Base-by-base conservation (phyloP, 2,113 vertebrate species). In the Oryzias melastigma region DNA sequence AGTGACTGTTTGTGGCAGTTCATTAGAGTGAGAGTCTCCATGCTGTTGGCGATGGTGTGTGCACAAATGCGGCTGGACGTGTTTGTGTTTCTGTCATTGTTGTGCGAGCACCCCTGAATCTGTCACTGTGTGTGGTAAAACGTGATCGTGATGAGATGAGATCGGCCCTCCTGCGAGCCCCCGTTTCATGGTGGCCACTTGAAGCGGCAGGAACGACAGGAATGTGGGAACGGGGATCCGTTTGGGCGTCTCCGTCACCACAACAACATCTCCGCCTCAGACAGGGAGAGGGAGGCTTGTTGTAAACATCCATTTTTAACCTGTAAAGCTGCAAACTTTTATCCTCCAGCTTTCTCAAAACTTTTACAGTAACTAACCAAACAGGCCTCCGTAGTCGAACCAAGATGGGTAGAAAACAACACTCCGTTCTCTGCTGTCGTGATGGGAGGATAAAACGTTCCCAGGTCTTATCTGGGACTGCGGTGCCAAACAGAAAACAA, bases 191-290 rank as follows among this genome's bases (percentile, higher is more conserved):
- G 58, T 81, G 74, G 73, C 77, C 78, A 85, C 87, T 77, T 83
- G 75, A 79, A 86, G 71, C 68, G 64, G 68, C 66, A 80, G 85
- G 75, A 86, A 78, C 19, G 65, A 55, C 41, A 73, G 68, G 87
- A 89, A 88, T 87, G 87, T 80, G 75, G 60, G 79, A 83, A 71
- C 46, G 5, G 44, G 29, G 72, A 82, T 77, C 54, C 17, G 66
- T 75, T 80, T 67, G 40, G 17, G 43, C 50, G 58, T 84, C 62
- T 77, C 57, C 22, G 18, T 54, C 65, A 73, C 52, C 58, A 72
- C 77, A 78, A 69, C 54, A 80, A 73, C 62, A 51, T 66, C 35
- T 35, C 35, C 68, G 52, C 47, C 59, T 73, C 71, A 55, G 60
- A 41, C 18, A 48, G 57, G 60, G 50, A 73, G 61, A 49, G 19